Evolutionary conservation across 2,888 invertebrate genomes (phyloP), one percentile per base, ranked within the genome.

Genomic region (Willowsia nigromaculata): DNA sequence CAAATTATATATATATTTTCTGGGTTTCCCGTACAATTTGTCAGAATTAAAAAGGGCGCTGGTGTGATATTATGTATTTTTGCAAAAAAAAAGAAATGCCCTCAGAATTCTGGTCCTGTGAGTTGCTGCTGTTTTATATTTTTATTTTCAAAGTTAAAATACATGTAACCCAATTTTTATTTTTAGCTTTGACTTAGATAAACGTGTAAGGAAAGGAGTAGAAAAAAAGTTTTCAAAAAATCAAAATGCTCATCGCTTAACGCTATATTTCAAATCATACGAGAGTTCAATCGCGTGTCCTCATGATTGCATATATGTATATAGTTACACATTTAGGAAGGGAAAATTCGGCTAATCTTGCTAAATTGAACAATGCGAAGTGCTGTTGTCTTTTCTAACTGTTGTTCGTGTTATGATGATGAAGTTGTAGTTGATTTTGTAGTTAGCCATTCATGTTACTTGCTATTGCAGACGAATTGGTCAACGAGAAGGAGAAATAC

Each of bases 401-500:
- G 7, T 15, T 18, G 6, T 59, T 62, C 18, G 62, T 68, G 4
- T 40, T 18, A 33, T 65, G n/a, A 33, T 33, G n/a, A 33, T 68
- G 40, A 68, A 68, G 22, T 56, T 56, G 56, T 22, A 6, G 59
- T 15, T n/a, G n/a, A 59, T 37, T 15, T 0, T 5, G 71, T 74
- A 25, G 74, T 74, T 74, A 74, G 87, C 74, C 65, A 88, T 43
- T 65, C 87, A 85, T 82, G 78, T 91, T 90, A 90, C 91, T 88
- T 90, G 91, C 92, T 92, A 90, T 96, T 96, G 93, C 96, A 97
- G 97, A 97, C 96, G 95, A 96, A 94, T 96, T 97, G 95, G 96
- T 96, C 95, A 96, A 95, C 94, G 96, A 96, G 95, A 97, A 97
- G 95, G 97, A 97, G 95, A 97, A 97, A 94, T 97, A 98, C 97